Conservation (phyloP, 2,888 invertebrate genomes). For the Cephalotes varians region DNA sequence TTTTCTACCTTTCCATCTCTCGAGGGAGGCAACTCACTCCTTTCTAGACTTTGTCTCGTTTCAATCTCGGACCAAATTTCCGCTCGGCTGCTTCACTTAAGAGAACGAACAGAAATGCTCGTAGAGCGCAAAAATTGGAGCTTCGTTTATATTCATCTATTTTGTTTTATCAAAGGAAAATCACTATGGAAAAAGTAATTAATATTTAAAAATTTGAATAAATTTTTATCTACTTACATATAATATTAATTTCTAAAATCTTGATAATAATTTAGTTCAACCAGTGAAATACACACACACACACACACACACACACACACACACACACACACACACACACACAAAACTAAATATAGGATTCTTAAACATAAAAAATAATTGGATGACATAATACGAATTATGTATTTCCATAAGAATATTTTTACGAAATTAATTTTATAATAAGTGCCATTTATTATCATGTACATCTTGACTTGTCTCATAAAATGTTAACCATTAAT, state of each 20-base stretch:
- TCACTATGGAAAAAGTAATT: background rate
- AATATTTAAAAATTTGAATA: background rate
- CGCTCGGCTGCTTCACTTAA: slow-evolving; percentile 15
- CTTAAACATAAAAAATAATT: slow-evolving; percentile 1
- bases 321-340: no score
- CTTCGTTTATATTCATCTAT: background rate
- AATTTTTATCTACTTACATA: background rate
- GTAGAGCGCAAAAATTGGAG: slow-evolving; percentile 2
- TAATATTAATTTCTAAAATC: background rate
- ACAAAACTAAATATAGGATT: background rate
- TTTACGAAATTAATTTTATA: background rate
- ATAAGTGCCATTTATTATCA: background rate
- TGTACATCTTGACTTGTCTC: background rate
- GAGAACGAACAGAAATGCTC: slow-evolving; percentile 4
- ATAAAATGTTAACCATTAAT: background rate
- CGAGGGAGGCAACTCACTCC: background rate
- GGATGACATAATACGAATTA: background rate
- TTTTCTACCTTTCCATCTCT: background rate
- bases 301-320: no score
- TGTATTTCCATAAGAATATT: background rate
- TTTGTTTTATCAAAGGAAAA: slow-evolving; percentile 3
- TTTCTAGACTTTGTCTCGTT: slow-evolving; percentile 32
- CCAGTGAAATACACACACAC: background rate
- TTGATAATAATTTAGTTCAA: slow-evolving; percentile 4
- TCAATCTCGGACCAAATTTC: slow-evolving; percentile 47